Evolutionary conservation across 2,888 invertebrate genomes (phyloP), one percentile per base, ranked within the genome.

Genomic region (Conops quadrifasciatus): DNA sequence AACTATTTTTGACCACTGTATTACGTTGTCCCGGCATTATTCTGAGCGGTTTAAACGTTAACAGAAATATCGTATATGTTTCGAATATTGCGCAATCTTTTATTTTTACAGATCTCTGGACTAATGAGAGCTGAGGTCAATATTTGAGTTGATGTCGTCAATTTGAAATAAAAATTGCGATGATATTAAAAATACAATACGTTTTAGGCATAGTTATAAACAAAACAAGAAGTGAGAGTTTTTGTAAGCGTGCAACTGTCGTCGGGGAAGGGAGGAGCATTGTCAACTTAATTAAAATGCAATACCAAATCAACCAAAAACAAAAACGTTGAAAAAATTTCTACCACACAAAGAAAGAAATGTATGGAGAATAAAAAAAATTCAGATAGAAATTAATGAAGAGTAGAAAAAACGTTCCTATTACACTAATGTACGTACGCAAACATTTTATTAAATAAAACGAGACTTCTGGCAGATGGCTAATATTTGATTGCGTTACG

Each of bases 401-500:
- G 11, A 15, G 43, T 59, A 36, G 47, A 58, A 67, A 45, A 24
- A 56, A 36, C 21, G 24, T 30, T 66, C 36, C 28, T 36, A 58
- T 24, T 21, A 58, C 47, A 53, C 1, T 21, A 65, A 21, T 58
- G 26, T 36, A 36, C 9, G 36, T 36, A 36, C 36, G 36, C 36
- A 9, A 36, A 9, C 19, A 53, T 21, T 24, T 43, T 28, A 47
- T 28, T 16, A 28, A 66, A 13, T 36, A 36, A 30, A 66, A 45
- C 43, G 45, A 67, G 26, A 56, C 26, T 49, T 51, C 36, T 68
- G 47, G 26, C 49, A 68, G 36, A 62, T 51, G 68, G 51, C 62
- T 62, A 68, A 68, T 49, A 62, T 62, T 60, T 36, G 21, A 36
- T 49, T 11, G 26, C 15, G 28, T 24, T 28, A 4, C 5, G 7